Evolutionary conservation across 2,113 vertebrate species (phyloP).

Genomic region (Takifugu bimaculatus): DNA sequence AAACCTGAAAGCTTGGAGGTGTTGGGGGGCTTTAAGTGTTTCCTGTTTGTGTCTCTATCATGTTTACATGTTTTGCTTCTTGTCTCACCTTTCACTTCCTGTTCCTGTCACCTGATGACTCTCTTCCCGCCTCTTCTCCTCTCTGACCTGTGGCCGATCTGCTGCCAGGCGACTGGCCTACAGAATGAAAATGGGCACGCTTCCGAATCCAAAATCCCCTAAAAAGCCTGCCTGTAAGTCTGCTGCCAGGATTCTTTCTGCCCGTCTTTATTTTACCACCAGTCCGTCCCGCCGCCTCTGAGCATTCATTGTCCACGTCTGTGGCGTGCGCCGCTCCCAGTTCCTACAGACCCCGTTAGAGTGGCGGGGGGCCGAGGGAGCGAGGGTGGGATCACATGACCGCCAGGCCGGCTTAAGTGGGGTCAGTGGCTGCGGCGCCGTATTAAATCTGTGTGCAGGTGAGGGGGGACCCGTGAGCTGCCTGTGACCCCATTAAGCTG

Average conservation of each 20-base stretch:
- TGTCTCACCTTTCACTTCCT: background rate
- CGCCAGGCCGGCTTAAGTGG: conserved; percentile 5
- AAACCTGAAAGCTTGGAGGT: background rate
- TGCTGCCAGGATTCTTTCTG: conserved; percentile 21
- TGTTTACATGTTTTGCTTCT: conserved; percentile 9
- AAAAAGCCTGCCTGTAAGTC: conserved; percentile 87
- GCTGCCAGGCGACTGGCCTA: conserved; percentile 83
- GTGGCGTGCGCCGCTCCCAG: conserved; percentile 14
- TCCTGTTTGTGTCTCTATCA: conserved; percentile 2
- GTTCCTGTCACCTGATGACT: background rate
- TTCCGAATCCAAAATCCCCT: conserved; percentile 81
- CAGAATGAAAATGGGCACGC: conserved; percentile 82
- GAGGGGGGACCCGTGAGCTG: conserved; percentile 50
- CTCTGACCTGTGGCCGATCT: conserved; percentile 24
- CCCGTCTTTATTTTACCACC: conserved; percentile 4
- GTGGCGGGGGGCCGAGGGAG: background rate
- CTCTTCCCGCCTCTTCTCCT: background rate
- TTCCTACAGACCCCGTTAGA: background rate
- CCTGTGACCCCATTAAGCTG: conserved; percentile 51
- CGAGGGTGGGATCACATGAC: conserved; percentile 31
- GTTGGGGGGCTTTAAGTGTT: background rate
- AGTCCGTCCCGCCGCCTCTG: conserved; percentile 13
- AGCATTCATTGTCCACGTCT: conserved; percentile 26
- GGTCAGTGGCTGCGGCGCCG: conserved; percentile 16
- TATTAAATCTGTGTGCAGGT: conserved; percentile 41